Conservation (phyloP, 2,113 vertebrate species). For the Gobius niger region DNA sequence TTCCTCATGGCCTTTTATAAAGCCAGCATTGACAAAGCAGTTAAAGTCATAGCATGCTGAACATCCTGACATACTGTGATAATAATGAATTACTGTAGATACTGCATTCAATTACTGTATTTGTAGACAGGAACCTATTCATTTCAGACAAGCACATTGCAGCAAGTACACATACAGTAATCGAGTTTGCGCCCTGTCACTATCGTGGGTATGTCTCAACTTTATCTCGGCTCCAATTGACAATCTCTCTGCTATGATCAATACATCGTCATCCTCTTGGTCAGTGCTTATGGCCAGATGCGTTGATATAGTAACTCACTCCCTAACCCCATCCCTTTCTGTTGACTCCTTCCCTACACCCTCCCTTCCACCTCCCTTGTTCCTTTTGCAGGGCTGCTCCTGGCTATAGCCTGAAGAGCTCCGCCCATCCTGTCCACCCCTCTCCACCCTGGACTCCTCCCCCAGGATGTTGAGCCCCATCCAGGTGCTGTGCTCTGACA, state of each 20-base stretch:
- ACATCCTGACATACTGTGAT: too few species aligned
- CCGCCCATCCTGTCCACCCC: slow-evolving; percentile 76
- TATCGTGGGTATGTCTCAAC: slow-evolving; percentile 37
- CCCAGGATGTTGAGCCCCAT: slow-evolving; percentile 82
- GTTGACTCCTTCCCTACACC: slow-evolving; percentile 11
- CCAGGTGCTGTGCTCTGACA: slow-evolving; percentile 82
- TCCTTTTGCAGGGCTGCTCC: slow-evolving; percentile 80
- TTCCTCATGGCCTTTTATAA: too few species aligned
- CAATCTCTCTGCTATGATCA: slow-evolving; percentile 33
- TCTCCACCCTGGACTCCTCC: slow-evolving; percentile 77
- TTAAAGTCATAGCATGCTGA: too few species aligned
- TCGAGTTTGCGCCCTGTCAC: slow-evolving; percentile 26
- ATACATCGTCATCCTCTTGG: slow-evolving; percentile 40
- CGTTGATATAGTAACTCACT: slow-evolving; percentile 68
- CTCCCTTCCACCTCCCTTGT: slow-evolving; percentile 61
- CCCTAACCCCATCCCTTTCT: slow-evolving; percentile 47
- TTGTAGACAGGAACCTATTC: too few species aligned
- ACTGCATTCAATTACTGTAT: too few species aligned
- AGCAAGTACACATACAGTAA: too few species aligned
- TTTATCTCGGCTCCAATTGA: slow-evolving; percentile 34
- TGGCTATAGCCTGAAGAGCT: slow-evolving; percentile 81
- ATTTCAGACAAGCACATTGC: too few species aligned
- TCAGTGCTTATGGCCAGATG: slow-evolving; percentile 51
- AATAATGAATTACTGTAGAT: too few species aligned
- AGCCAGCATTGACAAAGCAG: too few species aligned